Percentiles rank a stretch among this genome's conserved stretches.
Conservation (phyloP, 2,888 invertebrate species). For the Drosophila atripex region DNA sequence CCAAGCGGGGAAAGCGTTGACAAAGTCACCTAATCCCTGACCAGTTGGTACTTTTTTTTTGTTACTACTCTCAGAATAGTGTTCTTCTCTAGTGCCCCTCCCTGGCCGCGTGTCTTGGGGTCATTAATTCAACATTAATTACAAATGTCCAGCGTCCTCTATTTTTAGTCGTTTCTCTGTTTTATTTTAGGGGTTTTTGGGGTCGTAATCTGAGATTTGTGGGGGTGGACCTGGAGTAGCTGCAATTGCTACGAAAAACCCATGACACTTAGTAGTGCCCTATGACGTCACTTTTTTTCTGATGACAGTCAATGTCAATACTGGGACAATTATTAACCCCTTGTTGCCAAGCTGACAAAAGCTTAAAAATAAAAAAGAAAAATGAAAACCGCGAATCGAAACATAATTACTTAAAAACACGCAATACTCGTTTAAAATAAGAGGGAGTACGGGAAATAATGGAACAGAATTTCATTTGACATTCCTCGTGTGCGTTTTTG, state of each 20-base stretch:
- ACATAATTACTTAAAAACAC: slow-evolving; percentile 56
- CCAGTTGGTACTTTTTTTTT: slow-evolving; percentile 17
- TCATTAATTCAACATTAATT: slow-evolving; percentile 74
- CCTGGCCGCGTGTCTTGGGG: slow-evolving; percentile 54
- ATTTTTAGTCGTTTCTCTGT: slow-evolving; percentile 26
- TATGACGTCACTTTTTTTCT: slow-evolving; percentile 62
- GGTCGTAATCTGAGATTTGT: slow-evolving; percentile 65
- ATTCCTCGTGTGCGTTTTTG: slow-evolving; percentile 52
- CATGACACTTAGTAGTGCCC: not conserved
- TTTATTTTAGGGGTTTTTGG: slow-evolving; percentile 23
- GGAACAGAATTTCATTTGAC: slow-evolving; percentile 31
- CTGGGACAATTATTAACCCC: slow-evolving; percentile 62
- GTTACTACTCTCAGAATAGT: too few species aligned
- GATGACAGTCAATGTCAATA: slow-evolving; percentile 72
- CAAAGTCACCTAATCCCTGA: slow-evolving; percentile 46
- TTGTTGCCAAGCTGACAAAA: slow-evolving; percentile 33
- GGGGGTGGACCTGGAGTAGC: slow-evolving; percentile 37
- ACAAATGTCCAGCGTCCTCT: slow-evolving; percentile 51
- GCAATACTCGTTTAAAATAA: slow-evolving; percentile 36
- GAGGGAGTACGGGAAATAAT: slow-evolving; percentile 34
- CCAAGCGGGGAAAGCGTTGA: slow-evolving; percentile 50
- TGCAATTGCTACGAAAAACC: slow-evolving; percentile 31
- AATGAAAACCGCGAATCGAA: slow-evolving; percentile 20
- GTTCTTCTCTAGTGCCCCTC: not conserved
- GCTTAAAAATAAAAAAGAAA: slow-evolving; percentile 29